Conservation (phyloP, 2,797 vertebrate species). For the Sphenopsis melanotis region DNA sequence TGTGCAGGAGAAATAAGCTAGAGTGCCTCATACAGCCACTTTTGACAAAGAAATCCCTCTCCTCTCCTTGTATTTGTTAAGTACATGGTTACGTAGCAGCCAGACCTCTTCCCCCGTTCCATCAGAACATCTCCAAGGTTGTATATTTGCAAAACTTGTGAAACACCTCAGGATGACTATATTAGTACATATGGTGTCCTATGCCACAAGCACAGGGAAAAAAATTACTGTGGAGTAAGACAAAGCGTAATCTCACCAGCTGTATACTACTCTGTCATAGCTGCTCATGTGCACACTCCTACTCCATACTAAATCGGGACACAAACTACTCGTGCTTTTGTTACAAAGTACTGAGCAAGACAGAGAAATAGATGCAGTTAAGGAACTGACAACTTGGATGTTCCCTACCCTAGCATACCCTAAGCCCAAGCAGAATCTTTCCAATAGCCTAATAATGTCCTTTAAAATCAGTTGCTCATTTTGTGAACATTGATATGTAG, state of each 20-base stretch:
- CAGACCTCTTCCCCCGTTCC: background rate
- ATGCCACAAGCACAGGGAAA: background rate
- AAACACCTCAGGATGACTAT: background rate
- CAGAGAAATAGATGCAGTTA: background rate
- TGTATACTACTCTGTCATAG: conserved; percentile 21
- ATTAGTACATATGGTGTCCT: background rate
- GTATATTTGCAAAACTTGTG: background rate
- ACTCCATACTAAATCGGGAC: background rate
- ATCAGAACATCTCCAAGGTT: accelerated
- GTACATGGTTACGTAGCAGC: background rate
- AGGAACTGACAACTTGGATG: background rate
- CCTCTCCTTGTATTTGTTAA: background rate
- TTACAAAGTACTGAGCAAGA: background rate
- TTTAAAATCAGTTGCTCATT: background rate
- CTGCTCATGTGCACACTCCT: conserved; percentile 1
- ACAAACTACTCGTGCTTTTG: background rate
- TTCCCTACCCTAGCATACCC: background rate
- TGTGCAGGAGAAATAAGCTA: background rate
- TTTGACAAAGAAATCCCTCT: background rate
- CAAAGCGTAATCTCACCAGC: background rate
- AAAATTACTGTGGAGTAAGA: background rate
- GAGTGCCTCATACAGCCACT: background rate
- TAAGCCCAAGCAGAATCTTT: background rate
- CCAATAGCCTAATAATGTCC: background rate
- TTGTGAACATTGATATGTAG: background rate